phyloP scores from a whole-genome alignment of 2,888 invertebrate species.

The Halictus quadricinctus region DNA sequence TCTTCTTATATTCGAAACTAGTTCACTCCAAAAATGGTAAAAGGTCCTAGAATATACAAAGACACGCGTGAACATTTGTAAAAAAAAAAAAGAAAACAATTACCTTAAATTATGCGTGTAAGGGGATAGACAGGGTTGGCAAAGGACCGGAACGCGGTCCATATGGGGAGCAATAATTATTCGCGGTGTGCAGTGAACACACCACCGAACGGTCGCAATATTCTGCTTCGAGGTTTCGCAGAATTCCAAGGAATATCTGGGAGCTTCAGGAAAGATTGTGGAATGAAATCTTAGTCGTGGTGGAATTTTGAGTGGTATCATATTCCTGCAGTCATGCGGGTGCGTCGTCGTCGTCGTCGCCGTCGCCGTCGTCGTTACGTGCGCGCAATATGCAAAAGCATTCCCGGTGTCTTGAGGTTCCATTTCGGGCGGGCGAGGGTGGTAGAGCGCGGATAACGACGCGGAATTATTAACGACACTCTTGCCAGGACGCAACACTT shows the following conservation, averaged over 20 bases:
- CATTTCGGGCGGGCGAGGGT: constrained; percentile 44
- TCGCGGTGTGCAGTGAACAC: constrained; percentile 28
- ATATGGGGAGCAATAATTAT: constrained; percentile 30
- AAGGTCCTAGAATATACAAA: background rate
- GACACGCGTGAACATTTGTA: background rate
- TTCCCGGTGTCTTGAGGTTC: constrained; percentile 54
- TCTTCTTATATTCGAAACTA: background rate
- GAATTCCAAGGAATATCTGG: constrained; percentile 15
- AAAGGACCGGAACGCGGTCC: background rate
- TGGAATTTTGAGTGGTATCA: constrained; percentile 43
- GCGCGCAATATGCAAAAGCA: constrained; percentile 57
- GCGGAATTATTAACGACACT: constrained; percentile 68
- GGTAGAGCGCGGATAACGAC: constrained; percentile 59
- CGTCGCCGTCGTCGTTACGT: constrained; percentile 34
- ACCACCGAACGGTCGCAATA: constrained; percentile 3
- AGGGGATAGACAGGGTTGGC: background rate
- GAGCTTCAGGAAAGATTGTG: constrained; percentile 27
- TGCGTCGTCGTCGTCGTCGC: background rate
- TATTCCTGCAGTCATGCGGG: constrained; percentile 23
- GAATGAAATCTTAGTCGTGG: constrained; percentile 38
- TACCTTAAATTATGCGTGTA: too few species aligned
- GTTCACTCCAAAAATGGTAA: background rate
- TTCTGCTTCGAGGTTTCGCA: constrained; percentile 12
- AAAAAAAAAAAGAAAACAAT: background rate
- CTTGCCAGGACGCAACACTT: constrained; percentile 65